phyloP scores from a whole-genome alignment of 2,888 invertebrate species.

The Acronicta psi region DNA sequence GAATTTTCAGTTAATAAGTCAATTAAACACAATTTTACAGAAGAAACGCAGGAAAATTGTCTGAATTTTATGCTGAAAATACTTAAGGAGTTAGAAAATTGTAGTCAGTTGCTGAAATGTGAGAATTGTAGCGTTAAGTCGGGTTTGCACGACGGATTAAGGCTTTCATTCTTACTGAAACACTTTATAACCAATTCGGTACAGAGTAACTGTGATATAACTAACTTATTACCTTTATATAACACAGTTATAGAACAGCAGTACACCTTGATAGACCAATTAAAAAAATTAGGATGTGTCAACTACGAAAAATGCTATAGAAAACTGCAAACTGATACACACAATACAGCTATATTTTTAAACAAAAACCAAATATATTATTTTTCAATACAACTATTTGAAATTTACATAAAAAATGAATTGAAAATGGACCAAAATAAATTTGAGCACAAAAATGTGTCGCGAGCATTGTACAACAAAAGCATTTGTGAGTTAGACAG shows the following conservation, averaged over 20 bases:
- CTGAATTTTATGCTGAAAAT: conserved; percentile 70
- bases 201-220: conserved; percentile 57
- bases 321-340: conserved; percentile 77
- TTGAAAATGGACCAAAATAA: conserved; percentile 57
- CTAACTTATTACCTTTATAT: conserved; percentile 56
- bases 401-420: conserved; percentile 74
- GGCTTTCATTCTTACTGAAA: conserved; percentile 73
- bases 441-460: conserved; percentile 70
- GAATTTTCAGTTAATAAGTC: conserved; percentile 63
- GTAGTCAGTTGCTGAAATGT: conserved; percentile 75
- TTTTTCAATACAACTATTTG: conserved; percentile 74
- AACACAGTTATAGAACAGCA: conserved; percentile 64
- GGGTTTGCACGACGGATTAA: conserved; percentile 75
- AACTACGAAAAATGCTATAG: conserved; percentile 73
- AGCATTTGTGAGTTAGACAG: conserved; percentile 79
- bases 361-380: conserved; percentile 71
- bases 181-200: conserved; percentile 65
- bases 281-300: conserved; percentile 65
- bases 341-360: conserved; percentile 77
- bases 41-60: conserved; percentile 61
- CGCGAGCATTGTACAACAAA: conserved; percentile 79
- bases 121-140: conserved; percentile 73
- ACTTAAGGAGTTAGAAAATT: conserved; percentile 61
- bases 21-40: conserved; percentile 51
- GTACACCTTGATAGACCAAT: conserved; percentile 65